Conservation (phyloP, 1,140 invertebrate genomes). For the Nasonia vitripennis region DNA sequence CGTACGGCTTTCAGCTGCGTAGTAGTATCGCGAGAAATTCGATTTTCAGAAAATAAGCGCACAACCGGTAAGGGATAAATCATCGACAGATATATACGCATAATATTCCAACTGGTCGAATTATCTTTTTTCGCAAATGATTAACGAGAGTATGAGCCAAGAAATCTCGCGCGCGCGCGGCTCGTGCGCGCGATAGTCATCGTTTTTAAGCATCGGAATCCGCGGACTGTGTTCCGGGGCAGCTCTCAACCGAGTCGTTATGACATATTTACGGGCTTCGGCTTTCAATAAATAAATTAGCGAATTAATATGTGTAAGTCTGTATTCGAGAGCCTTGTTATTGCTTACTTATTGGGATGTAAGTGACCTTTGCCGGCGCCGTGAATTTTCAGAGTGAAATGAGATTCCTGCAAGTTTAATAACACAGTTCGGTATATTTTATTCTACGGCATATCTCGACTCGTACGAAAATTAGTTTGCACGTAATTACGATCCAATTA, state of each 20-base stretch:
- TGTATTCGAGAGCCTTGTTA: neutral
- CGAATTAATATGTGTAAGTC: neutral
- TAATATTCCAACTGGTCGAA: neutral
- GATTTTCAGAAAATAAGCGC: neutral
- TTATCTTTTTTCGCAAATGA: slow-evolving; percentile 16
- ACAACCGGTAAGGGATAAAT: slow-evolving; percentile 14
- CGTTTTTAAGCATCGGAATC: slow-evolving; percentile 17
- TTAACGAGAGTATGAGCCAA: slow-evolving; percentile 1
- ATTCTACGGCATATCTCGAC: too few relatives aligned
- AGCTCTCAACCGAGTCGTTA: neutral
- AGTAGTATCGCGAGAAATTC: neutral
- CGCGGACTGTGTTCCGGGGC: slow-evolving; percentile 1
- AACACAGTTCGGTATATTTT: too few relatives aligned
- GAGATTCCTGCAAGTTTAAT: too few relatives aligned
- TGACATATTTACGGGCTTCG: slow-evolving; percentile 34
- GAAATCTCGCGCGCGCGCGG: neutral
- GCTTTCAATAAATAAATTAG: slow-evolving; percentile 17
- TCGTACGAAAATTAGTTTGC: too few relatives aligned
- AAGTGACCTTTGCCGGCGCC: neutral
- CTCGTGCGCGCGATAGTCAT: slow-evolving; percentile 11
- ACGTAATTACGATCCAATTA: too few relatives aligned
- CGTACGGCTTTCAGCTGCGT: too few relatives aligned
- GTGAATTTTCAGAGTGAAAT: too few relatives aligned
- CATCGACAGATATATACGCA: neutral
- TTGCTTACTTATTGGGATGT: neutral